Evolutionary conservation across 2,888 invertebrate species (phyloP).

Genomic region (Drosophila yooni): DNA sequence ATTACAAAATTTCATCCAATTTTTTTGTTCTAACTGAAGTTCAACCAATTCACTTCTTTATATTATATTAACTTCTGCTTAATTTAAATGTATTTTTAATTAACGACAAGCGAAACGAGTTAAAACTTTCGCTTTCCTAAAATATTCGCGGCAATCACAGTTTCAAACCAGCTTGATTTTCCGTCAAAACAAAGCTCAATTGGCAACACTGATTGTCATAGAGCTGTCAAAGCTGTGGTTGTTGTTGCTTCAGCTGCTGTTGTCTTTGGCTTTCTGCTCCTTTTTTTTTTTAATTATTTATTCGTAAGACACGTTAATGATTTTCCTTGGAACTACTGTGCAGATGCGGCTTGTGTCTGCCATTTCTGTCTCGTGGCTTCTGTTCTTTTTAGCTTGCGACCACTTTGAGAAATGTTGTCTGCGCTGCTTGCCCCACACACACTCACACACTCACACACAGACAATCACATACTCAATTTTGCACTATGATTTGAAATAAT

Average conservation of each 20-base stretch:
- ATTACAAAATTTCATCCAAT: no score
- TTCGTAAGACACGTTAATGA: constrained; percentile 78
- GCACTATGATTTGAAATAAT: constrained; percentile 41
- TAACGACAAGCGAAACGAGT: neutral
- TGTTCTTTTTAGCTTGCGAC: neutral
- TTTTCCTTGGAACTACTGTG: constrained; percentile 67
- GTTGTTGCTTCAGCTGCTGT: constrained; percentile 16
- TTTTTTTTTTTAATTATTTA: constrained; percentile 72
- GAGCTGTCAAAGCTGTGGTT: constrained; percentile 25
- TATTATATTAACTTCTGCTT: neutral
- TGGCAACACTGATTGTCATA: constrained; percentile 17
- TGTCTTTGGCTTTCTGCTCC: constrained; percentile 50
- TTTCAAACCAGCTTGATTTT: neutral
- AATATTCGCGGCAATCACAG: no score
- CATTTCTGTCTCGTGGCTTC: constrained; percentile 3
- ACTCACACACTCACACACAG: constrained; percentile 2
- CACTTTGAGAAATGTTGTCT: constrained; percentile 23
- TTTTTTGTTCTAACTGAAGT: neutral
- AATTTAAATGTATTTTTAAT: neutral
- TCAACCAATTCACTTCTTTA: neutral
- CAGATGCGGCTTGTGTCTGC: constrained; percentile 17
- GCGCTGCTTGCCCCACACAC: constrained; percentile 16
- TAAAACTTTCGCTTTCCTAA: neutral
- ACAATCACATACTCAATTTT: constrained; percentile 8
- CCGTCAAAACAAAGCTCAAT: neutral